These are phyloP conservation scores for Pollachius pollachius DNA, from an alignment of 2,113 vertebrate genomes.

Conservation along the genomic window DNA sequence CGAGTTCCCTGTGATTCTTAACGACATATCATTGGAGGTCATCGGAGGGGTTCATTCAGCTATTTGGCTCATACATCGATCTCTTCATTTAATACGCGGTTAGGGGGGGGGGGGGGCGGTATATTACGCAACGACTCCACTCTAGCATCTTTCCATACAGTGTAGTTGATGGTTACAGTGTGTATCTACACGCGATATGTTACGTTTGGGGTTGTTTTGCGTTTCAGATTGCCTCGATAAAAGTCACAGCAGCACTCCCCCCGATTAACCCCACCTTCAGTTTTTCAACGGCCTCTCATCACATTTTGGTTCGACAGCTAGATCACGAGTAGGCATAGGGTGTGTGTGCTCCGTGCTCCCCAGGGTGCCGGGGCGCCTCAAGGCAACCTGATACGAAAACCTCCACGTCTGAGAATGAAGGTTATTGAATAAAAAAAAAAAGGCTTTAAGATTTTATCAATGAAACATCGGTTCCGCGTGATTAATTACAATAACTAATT, in stretches of 20 bases:
- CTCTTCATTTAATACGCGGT: conserved; percentile 65
- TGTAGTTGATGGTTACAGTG: conserved; percentile 76
- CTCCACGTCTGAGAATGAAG: conserved; percentile 45
- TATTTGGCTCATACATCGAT: conserved; percentile 66
- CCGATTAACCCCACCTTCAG: no score
- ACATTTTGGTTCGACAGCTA: not conserved
- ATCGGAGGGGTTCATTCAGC: conserved; percentile 39
- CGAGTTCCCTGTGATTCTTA: conserved; percentile 18
- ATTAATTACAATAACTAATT: conserved; percentile 56
- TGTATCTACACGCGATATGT: conserved; percentile 77
- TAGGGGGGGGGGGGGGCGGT: conserved; percentile 60
- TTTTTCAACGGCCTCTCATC: not conserved
- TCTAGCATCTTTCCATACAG: conserved; percentile 69
- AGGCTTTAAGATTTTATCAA: conserved; percentile 67
- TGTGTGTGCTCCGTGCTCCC: no score
- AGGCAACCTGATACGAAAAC: conserved; percentile 25
- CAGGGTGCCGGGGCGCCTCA: not conserved
- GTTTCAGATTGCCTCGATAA: conserved; percentile 10
- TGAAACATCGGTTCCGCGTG: conserved; percentile 47
- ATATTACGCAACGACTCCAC: conserved; percentile 63
- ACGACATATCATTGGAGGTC: conserved; percentile 11
- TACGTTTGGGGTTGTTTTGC: conserved; percentile 57
- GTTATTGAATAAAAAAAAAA: conserved; percentile 37
- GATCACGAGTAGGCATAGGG: no score
- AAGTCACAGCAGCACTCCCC: not conserved